phyloP scores from a whole-genome alignment of 2,888 invertebrate genomes.

The Timema podura region DNA sequence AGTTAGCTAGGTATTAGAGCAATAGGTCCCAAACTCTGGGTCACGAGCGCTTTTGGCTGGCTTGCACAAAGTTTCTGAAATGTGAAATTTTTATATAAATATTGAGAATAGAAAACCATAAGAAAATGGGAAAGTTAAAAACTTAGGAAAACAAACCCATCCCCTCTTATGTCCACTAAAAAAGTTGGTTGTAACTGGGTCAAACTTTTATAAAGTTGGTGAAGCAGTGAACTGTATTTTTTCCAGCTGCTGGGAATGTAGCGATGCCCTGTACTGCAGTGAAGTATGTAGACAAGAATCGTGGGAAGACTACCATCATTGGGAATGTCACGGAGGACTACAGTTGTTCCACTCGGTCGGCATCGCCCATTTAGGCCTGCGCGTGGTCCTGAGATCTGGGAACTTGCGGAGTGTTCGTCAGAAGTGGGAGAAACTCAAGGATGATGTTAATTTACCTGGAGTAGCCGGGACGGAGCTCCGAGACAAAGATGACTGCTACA shows the following conservation, averaged over 20 bases:
- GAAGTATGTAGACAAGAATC: constrained; percentile 57
- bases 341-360: constrained; percentile 67
- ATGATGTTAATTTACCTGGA: not conserved
- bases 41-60: too few relatives aligned
- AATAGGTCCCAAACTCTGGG: too few relatives aligned
- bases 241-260: constrained; percentile 62
- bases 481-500: constrained; percentile 48
- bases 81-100: too few relatives aligned
- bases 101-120: too few relatives aligned
- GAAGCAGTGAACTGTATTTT: not conserved
- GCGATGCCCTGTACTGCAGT: constrained; percentile 64
- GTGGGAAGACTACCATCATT: constrained; percentile 57
- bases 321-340: constrained; percentile 63
- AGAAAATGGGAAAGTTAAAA: too few relatives aligned
- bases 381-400: constrained; percentile 56
- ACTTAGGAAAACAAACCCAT: too few relatives aligned
- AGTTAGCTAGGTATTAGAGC: too few relatives aligned
- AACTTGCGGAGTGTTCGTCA: constrained; percentile 18
- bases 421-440: not conserved
- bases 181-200: too few relatives aligned
- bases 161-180: not conserved
- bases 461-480: not conserved
- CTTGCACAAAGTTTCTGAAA: too few relatives aligned
- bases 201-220: constrained; percentile 4
- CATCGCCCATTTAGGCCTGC: constrained; percentile 72